phyloP scores from a whole-genome alignment of 2,888 invertebrate species.

The Liposcelis brunnea region DNA sequence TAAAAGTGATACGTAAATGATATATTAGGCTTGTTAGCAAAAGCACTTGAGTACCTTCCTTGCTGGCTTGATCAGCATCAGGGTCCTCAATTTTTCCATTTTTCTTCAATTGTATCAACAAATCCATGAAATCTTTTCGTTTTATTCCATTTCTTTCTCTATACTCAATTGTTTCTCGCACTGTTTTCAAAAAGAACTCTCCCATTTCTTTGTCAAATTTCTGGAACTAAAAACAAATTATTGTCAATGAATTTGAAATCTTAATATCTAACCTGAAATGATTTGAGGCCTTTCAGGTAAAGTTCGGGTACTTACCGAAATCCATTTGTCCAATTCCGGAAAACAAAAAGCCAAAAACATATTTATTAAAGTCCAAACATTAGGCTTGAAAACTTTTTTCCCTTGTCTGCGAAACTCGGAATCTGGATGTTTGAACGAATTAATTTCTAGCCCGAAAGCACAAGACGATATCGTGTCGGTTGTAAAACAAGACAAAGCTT shows the following conservation, averaged over 20 bases:
- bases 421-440: conserved; percentile 14
- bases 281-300: no score
- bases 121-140: conserved; percentile 36
- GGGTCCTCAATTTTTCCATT: background rate
- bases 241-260: no score
- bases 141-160: conserved; percentile 27
- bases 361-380: conserved; percentile 11
- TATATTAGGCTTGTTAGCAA: no score
- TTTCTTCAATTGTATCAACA: conserved; percentile 33
- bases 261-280: no score
- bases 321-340: background rate
- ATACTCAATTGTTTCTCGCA: conserved; percentile 25
- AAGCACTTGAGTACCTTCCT: background rate
- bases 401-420: conserved; percentile 15
- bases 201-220: conserved; percentile 13
- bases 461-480: conserved; percentile 1
- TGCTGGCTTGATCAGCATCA: conserved; percentile 2
- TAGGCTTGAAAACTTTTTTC: conserved; percentile 12
- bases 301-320: conserved; percentile 24
- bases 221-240: background rate
- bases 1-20: no score
- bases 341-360: background rate
- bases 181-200: conserved; percentile 24
- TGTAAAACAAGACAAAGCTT: conserved; percentile 13
- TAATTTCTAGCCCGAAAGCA: conserved; percentile 18